Evolutionary conservation across 2,113 vertebrate species (phyloP).

Genomic region (Urocitellus parryii): DNA sequence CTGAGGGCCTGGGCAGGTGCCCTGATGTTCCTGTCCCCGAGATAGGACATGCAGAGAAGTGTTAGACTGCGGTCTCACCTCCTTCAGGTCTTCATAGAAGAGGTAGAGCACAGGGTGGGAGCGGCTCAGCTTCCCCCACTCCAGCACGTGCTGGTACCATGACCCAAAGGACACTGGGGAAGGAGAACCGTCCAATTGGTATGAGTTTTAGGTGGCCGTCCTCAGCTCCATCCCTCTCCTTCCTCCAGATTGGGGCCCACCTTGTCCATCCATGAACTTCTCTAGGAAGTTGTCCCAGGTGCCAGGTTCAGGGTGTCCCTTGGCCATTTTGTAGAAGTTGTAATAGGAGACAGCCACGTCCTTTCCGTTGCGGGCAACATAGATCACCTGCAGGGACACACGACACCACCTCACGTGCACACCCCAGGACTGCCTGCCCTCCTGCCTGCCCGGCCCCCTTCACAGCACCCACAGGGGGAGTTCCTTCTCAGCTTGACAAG

Average conservation of each 20-base stretch:
- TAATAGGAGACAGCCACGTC: too few species aligned
- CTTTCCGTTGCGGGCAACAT: too few species aligned
- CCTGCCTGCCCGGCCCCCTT: too few species aligned
- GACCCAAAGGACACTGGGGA: constrained; percentile 88
- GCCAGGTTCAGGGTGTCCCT: constrained; percentile 85
- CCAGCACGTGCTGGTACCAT: constrained; percentile 91
- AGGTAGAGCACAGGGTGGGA: constrained; percentile 89
- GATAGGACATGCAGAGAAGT: background rate
- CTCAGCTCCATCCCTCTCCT: background rate
- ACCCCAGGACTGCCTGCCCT: too few species aligned
- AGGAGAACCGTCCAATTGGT: background rate
- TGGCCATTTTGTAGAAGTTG: constrained; percentile 82
- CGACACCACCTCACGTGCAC: too few species aligned
- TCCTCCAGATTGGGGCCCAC: constrained; percentile 59
- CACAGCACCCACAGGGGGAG: too few species aligned
- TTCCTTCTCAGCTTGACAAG: too few species aligned
- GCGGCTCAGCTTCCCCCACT: constrained; percentile 90
- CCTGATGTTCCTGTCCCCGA: background rate
- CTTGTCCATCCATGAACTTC: constrained; percentile 86
- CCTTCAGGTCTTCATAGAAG: constrained; percentile 91
- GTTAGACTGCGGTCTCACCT: constrained; percentile 83
- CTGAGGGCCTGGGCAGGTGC: background rate
- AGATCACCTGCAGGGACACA: too few species aligned
- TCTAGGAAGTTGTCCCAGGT: constrained; percentile 89
- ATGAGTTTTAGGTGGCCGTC: background rate